Evolutionary conservation across 2,113 vertebrate species (phyloP), one percentile per base, ranked within the genome.

Genomic region (Hucho hucho): DNA sequence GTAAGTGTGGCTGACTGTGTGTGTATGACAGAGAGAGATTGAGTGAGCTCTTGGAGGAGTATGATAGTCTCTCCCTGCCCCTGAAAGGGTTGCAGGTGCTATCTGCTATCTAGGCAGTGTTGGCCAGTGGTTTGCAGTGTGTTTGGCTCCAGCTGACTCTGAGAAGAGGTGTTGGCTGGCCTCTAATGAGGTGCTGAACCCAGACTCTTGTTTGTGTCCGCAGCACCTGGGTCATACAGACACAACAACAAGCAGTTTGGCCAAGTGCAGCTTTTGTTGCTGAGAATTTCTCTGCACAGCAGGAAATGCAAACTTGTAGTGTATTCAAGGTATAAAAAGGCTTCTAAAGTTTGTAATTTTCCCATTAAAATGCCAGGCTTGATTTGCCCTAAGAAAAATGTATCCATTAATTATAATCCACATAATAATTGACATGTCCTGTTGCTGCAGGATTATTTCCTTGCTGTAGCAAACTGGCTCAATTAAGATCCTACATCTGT

Each of bases 121-220:
- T 78, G 65, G 53, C 68, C 69, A 69, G 71, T 24, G n/a, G 28
- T 65, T 86, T 82, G 77, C 66, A 49, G 47, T 49, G 47, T 49
- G 22, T 22, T 69, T 61, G 66, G 67, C 73, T 64, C 59, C 13
- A 74, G 78, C 83, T 73, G 29, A 75, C 81, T 37, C 37, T 70
- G 74, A 77, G 79, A 80, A 83, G 79, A 75, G 76, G 24, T 79
- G 78, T 79, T 79, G 81, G 81, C 76, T 81, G 83, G 67, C 72
- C 76, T 70, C 79, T 84, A 87, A 89, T 86, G 82, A 88, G 82
- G 83, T 84, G 80, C 82, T 83, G 83, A 87, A 81, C 87, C 77
- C 78, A 59, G 80, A 69, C 79, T 64, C 84, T 84, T 85, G 79
- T 88, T 87, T 83, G 79, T 32, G 32, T 85, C 78, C 77, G 77